A percentile compares a stretch with the other conserved stretches of the same genome.
These are phyloP conservation scores for Drosophila ercepeae DNA, from an alignment of 1,140 invertebrate genomes.

Conservation along the genomic window DNA sequence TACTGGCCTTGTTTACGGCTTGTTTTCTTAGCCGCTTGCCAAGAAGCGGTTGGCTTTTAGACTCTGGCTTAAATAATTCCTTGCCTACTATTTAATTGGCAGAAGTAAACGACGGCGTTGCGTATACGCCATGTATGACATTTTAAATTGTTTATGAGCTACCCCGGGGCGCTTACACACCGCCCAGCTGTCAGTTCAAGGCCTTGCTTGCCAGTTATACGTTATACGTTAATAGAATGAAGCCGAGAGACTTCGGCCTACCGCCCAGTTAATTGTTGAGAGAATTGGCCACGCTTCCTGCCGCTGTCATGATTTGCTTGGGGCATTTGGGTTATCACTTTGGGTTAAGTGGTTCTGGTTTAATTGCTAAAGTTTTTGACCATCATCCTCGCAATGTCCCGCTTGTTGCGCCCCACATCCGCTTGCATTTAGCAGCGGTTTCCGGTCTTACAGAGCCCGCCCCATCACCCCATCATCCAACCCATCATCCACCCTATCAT, in stretches of 20 bases:
- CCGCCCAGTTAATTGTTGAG: constrained; percentile 66
- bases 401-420: constrained; percentile 45
- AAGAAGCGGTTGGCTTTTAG: constrained; percentile 13
- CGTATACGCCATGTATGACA: constrained; percentile 76
- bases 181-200: constrained; percentile 21
- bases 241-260: not conserved
- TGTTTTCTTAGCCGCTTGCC: constrained; percentile 54
- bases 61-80: constrained; percentile 57
- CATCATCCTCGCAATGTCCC: constrained; percentile 9
- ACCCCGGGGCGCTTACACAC: constrained; percentile 48
- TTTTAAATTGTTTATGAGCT: constrained; percentile 79
- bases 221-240: constrained; percentile 59
- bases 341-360: constrained; percentile 51
- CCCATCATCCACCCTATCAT: too few species aligned
- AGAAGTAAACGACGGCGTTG: constrained; percentile 44
- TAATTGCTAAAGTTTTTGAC: constrained; percentile 57
- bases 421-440: constrained; percentile 51
- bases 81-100: constrained; percentile 66
- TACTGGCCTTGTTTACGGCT: constrained; percentile 66
- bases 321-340: constrained; percentile 60
- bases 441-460: constrained; percentile 19
- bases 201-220: not conserved
- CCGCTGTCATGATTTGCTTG: constrained; percentile 64
- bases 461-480: not conserved
- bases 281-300: constrained; percentile 56